Evolutionary conservation across 2,888 invertebrate species (phyloP), one percentile per base, ranked within the genome.

Genomic region (Ditula angustiorana): DNA sequence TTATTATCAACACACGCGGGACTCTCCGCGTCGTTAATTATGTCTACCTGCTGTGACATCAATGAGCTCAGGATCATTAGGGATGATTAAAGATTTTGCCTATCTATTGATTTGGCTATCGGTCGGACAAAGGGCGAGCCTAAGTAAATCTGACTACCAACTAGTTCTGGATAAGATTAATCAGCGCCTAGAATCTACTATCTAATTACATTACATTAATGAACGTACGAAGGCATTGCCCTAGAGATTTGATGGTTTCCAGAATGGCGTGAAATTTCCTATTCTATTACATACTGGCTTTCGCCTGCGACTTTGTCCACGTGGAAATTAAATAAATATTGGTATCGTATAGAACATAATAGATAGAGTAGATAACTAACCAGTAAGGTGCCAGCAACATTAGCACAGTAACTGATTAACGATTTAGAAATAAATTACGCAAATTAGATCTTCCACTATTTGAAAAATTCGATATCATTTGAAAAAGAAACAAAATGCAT

Each of bases 141-240:
- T 41, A 53, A 53, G 53, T 33, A 19, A 61, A 61, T 55, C 55
- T 46, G 55, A 16, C 53, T 33, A 41, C 46, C 44, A 37, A 50
- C 46, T 55, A 55, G 33, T 35, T 23, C 46, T 55, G 28, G 46
- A 16, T 16, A 33, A 46, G 44, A 47, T 64, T 58, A 37, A 57
- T 63, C 35, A 50, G 41, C 11, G 4, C 19, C 8, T 16, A 56
- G 11, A 37, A 41, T 41, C 41, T 41, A 21, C 46, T 46, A 23
- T 19, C n/a, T n/a, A n/a, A n/a, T n/a, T n/a, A 23, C 30, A 19
- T 41, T 19, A 19, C 41, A 41, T 41, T 41, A 41, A 10, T 5
- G 13, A 35, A 35, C 7, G 19, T 41, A 8, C 16, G 16, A 41
- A 41, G 41, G 19, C 10, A 19, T 41, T 33, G n/a, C 33, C 33